Percentiles rank a stretch among this genome's conserved stretches.
These are phyloP conservation scores for Cotesia chilonis DNA, from an alignment of 1,140 invertebrate genomes.

Conservation along the genomic window DNA sequence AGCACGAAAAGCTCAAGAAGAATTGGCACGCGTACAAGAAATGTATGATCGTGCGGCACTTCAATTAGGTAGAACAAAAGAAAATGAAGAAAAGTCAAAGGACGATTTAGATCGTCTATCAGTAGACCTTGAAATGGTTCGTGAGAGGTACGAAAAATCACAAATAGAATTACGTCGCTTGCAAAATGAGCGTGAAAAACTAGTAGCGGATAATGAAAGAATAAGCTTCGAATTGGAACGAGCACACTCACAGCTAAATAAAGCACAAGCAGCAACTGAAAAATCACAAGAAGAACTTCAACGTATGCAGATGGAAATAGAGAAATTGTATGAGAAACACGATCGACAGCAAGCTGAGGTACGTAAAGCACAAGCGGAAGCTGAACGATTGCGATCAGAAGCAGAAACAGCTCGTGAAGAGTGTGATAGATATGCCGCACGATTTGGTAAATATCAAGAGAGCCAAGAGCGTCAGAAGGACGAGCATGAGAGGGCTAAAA, in stretches of 20 bases:
- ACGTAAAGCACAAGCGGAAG: conserved; percentile 80
- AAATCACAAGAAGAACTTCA: conserved; percentile 90
- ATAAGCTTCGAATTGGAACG: conserved; percentile 85
- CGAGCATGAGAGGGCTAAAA: conserved; percentile 80
- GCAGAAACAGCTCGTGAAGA: conserved; percentile 77
- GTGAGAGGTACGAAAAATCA: conserved; percentile 89
- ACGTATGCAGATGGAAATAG: conserved; percentile 84
- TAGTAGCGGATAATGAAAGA: conserved; percentile 84
- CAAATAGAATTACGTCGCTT: conserved; percentile 83
- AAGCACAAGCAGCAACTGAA: conserved; percentile 83
- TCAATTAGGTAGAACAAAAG: conserved; percentile 84
- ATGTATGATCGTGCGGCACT: conserved; percentile 85
- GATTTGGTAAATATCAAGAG: conserved; percentile 82
- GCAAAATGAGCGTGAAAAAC: conserved; percentile 86
- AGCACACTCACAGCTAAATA: conserved; percentile 82
- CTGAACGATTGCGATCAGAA: conserved; percentile 74
- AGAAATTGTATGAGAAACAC: conserved; percentile 90
- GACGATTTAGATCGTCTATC: conserved; percentile 83
- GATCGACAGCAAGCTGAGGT: conserved; percentile 85
- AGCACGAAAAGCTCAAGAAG: conserved; percentile 84
- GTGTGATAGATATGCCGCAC: conserved; percentile 76
- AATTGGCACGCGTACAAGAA: conserved; percentile 83
- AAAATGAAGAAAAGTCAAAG: conserved; percentile 90
- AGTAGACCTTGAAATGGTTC: conserved; percentile 83
- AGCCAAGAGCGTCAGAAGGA: conserved; percentile 77